Percentiles rank a stretch among this genome's conserved stretches.
Evolutionary conservation across 2,113 vertebrate genomes (phyloP).

Genomic region (Donacobius atricapilla): DNA sequence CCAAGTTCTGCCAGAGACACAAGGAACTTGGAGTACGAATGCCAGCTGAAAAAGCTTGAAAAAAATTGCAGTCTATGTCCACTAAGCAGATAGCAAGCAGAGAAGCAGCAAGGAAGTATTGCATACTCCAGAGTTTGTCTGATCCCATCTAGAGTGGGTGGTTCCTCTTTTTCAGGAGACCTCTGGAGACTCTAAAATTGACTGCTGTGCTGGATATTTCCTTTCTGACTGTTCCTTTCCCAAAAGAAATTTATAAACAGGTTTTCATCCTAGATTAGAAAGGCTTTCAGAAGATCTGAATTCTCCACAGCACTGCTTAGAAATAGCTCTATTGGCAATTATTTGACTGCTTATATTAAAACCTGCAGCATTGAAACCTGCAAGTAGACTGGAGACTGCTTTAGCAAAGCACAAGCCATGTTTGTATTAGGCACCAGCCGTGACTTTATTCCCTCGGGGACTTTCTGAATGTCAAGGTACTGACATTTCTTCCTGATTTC

Average conservation of each 20-base stretch:
- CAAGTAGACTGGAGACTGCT: neutral
- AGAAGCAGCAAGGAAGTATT: neutral
- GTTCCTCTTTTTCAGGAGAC: neutral
- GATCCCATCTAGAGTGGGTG: accelerated
- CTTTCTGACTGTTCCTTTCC: neutral
- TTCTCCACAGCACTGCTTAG: neutral
- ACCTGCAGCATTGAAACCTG: neutral
- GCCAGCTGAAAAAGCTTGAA: neutral
- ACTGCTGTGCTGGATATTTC: neutral
- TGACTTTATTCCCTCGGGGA: neutral
- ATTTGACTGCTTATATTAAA: neutral
- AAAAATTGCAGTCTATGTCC: neutral
- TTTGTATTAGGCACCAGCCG: neutral
- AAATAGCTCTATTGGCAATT: neutral
- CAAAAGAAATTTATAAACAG: neutral
- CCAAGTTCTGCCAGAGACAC: neutral
- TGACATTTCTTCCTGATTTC: neutral
- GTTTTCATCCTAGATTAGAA: neutral
- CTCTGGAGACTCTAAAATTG: neutral
- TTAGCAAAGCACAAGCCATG: neutral
- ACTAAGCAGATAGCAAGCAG: neutral
- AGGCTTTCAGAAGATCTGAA: neutral
- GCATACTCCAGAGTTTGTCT: neutral
- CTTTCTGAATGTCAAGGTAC: neutral
- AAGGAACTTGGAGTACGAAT: neutral